A percentile compares a stretch with the other conserved stretches of the same genome.
phyloP scores from a whole-genome alignment of 2,113 vertebrate species.

The Actenoides hombroni region DNA sequence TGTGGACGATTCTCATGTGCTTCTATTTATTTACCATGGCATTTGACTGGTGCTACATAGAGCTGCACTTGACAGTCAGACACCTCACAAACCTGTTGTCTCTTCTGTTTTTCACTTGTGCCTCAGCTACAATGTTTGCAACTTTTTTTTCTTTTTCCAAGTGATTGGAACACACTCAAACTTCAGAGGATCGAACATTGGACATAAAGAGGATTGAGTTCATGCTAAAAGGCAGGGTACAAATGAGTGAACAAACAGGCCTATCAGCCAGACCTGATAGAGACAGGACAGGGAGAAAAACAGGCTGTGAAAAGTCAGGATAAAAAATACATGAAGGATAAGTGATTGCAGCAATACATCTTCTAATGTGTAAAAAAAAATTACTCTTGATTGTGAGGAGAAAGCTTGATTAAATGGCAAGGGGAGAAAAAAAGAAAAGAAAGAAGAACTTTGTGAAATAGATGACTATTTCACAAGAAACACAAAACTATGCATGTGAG shows the following conservation, averaged over 20 bases:
- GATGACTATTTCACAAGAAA: not conserved
- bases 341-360: not conserved
- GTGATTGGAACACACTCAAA: not conserved
- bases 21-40: constrained; percentile 19
- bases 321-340: not conserved
- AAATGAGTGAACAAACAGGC: not conserved
- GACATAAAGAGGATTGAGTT: fast-evolving
- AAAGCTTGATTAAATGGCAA: not conserved
- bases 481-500: not conserved
- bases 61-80: not conserved
- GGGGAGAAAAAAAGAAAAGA: not conserved
- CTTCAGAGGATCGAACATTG: not conserved
- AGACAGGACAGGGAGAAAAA: not conserved
- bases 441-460: not conserved
- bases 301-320: not conserved
- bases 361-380: not conserved
- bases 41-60: not conserved
- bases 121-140: not conserved
- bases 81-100: not conserved
- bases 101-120: not conserved
- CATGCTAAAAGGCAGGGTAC: not conserved
- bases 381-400: not conserved
- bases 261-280: not conserved
- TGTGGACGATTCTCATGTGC: not conserved
- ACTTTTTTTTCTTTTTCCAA: not conserved